A percentile compares a stretch with the other conserved stretches of the same genome.
Evolutionary conservation across 2,797 vertebrate genomes (phyloP).

Genomic region (Sylvilagus floridanus): DNA sequence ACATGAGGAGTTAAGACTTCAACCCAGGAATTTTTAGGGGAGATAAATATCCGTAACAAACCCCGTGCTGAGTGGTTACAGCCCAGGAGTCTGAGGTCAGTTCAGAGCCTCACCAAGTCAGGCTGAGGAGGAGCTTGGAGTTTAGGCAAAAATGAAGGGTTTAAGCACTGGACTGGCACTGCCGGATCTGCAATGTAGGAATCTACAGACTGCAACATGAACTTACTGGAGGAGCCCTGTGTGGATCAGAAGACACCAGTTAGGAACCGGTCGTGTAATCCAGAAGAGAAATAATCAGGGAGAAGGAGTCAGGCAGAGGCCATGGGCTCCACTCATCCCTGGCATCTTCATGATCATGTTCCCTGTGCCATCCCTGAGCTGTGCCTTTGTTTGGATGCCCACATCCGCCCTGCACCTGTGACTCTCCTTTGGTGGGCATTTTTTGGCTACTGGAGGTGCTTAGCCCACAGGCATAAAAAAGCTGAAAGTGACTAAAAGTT

Average conservation of each 20-base stretch:
- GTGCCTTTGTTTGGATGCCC: neutral
- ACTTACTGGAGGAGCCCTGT: neutral
- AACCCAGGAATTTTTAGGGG: neutral
- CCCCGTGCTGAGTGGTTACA: neutral
- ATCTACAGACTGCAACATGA: neutral
- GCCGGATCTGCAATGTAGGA: neutral
- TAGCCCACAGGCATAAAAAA: neutral
- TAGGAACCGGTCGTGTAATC: neutral
- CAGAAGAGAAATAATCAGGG: neutral
- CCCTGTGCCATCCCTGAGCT: neutral
- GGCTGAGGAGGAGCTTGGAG: neutral
- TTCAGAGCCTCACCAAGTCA: neutral
- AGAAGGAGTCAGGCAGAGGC: neutral
- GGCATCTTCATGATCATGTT: neutral
- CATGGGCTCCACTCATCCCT: neutral
- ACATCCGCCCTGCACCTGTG: neutral
- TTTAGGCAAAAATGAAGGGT: neutral
- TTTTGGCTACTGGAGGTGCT: neutral
- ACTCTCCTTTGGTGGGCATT: neutral
- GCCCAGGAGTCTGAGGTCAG: neutral
- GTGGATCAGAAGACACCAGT: neutral
- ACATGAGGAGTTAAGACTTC: neutral
- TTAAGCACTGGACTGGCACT: neutral
- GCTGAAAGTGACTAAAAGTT: neutral
- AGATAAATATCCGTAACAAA: neutral